Conservation (phyloP, 2,888 invertebrate species). For the Leucozona laternaria region DNA sequence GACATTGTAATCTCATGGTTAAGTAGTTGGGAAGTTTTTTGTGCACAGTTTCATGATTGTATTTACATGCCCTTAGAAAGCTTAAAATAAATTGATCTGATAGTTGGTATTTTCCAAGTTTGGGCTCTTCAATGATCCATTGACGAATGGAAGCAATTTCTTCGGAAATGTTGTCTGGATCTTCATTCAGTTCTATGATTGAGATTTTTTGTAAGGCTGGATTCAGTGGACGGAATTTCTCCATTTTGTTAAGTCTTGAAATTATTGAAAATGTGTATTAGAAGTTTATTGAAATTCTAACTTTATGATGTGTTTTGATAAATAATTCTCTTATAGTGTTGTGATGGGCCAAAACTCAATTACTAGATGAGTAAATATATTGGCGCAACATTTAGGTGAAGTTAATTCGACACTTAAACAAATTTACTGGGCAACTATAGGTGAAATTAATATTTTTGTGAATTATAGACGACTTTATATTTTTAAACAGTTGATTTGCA, state of each 20-base stretch:
- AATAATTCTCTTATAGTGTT: too few species aligned
- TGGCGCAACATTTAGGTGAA: too few species aligned
- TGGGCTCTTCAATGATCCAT: slow-evolving; percentile 84
- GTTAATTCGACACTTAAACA: too few species aligned
- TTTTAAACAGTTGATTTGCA: too few species aligned
- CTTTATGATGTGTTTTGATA: too few species aligned
- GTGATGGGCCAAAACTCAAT: too few species aligned
- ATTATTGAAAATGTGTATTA: background rate
- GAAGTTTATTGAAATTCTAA: background rate
- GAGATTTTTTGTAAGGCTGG: slow-evolving; percentile 79
- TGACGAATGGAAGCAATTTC: slow-evolving; percentile 82
- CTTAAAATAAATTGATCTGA: slow-evolving; percentile 84
- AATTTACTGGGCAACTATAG: too few species aligned
- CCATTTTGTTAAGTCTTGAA: slow-evolving; percentile 42
- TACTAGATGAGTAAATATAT: too few species aligned
- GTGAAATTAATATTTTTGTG: too few species aligned
- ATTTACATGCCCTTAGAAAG: slow-evolving; percentile 84
- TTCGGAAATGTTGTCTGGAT: slow-evolving; percentile 80
- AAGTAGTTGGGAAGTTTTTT: slow-evolving; percentile 85
- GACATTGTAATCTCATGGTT: slow-evolving; percentile 84
- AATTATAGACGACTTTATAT: too few species aligned
- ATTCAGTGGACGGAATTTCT: slow-evolving; percentile 69
- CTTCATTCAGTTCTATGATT: slow-evolving; percentile 83
- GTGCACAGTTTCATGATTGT: slow-evolving; percentile 84
- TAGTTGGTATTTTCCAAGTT: slow-evolving; percentile 75